Conservation (phyloP, 92 coral and sea anemone species). For the Metridium senile region DNA sequence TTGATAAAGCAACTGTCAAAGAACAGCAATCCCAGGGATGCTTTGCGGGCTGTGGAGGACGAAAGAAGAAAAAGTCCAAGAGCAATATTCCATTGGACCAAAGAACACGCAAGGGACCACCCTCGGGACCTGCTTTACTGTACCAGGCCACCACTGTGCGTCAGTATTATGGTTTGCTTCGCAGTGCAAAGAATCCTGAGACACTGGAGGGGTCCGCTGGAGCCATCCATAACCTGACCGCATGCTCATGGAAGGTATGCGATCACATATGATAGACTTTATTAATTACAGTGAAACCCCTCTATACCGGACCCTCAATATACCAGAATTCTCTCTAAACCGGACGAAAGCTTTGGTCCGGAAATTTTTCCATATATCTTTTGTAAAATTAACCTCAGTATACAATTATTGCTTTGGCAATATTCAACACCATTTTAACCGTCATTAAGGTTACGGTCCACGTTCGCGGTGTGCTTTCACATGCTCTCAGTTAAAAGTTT, state of each 20-base stretch:
- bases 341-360: too few relatives aligned
- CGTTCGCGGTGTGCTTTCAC: too few relatives aligned
- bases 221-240: slow-evolving; percentile 94
- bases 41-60: slow-evolving; percentile 94
- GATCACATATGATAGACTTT: not conserved
- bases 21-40: slow-evolving; percentile 95
- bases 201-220: slow-evolving; percentile 97
- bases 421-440: too few relatives aligned
- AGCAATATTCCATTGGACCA: slow-evolving; percentile 66
- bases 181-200: slow-evolving; percentile 76
- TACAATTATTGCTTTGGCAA: too few relatives aligned
- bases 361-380: too few relatives aligned
- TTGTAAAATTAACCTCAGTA: too few relatives aligned
- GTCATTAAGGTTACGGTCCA: too few relatives aligned
- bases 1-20: slow-evolving; percentile 76
- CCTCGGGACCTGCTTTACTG: slow-evolving; percentile 86
- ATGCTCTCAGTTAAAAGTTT: too few relatives aligned
- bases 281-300: too few relatives aligned
- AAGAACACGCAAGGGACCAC: slow-evolving; percentile 59
- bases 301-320: too few relatives aligned
- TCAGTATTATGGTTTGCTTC: slow-evolving; percentile 77
- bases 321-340: too few relatives aligned
- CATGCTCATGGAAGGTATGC: slow-evolving; percentile 96
- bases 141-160: slow-evolving; percentile 92
- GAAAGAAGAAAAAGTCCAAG: slow-evolving; percentile 78